Evolutionary conservation across 2,888 invertebrate species (phyloP).

Genomic region (Orthosia cruda): DNA sequence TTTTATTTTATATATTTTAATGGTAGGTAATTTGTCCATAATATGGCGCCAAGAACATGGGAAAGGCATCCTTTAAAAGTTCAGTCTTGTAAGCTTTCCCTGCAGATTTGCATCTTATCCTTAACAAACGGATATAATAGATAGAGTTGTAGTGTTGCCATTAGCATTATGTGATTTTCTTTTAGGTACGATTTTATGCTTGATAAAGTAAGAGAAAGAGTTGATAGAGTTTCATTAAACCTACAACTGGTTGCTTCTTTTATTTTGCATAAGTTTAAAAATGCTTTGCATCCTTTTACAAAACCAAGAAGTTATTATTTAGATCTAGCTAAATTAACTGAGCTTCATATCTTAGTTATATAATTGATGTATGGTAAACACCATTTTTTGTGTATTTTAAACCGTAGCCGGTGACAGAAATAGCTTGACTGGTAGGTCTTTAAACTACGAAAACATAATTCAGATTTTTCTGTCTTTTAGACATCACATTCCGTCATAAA

Average conservation of each 20-base stretch:
- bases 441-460: constrained; percentile 17
- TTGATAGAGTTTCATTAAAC: no score
- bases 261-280: background rate
- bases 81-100: background rate
- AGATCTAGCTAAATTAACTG: no score
- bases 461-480: constrained; percentile 33
- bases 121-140: background rate
- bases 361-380: background rate
- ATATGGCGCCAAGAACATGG: background rate
- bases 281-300: background rate
- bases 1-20: no score
- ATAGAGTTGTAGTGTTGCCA: background rate
- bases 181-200: no score
- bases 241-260: background rate
- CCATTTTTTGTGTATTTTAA: background rate
- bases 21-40: background rate
- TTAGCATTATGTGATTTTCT: no score
- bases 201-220: no score
- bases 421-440: no score
- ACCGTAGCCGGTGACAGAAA: background rate
- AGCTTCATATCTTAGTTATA: background rate
- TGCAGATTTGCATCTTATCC: background rate
- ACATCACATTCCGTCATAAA: constrained; percentile 60
- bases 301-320: background rate
- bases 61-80: background rate